phyloP scores from a whole-genome alignment of 2,113 vertebrate genomes.

The Corythornis cristatus region DNA sequence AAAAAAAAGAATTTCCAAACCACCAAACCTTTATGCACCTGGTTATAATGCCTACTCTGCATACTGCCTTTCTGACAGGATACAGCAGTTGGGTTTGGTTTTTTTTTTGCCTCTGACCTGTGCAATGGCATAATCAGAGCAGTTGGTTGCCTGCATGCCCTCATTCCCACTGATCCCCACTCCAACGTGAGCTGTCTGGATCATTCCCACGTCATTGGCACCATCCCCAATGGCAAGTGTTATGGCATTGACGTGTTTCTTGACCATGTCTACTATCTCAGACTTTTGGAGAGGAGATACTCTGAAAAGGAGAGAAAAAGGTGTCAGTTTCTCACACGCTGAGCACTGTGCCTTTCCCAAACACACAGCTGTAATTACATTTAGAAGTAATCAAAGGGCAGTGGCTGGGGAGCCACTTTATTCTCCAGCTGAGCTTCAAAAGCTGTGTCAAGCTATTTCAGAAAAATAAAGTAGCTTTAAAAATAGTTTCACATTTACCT shows the following conservation, averaged over 20 bases:
- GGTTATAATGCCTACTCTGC: background rate
- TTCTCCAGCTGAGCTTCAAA: constrained; percentile 46
- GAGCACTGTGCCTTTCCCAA: constrained; percentile 3
- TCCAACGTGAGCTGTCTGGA: constrained; percentile 96
- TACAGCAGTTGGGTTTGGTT: background rate
- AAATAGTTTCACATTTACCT: constrained; percentile 19
- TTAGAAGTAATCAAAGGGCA: constrained; percentile 61
- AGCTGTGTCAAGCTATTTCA: constrained; percentile 57
- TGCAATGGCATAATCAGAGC: constrained; percentile 96
- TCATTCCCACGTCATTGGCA: constrained; percentile 98
- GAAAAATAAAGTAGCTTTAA: constrained; percentile 48
- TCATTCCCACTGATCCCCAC: constrained; percentile 98
- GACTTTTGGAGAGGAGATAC: constrained; percentile 98
- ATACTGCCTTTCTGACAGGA: background rate
- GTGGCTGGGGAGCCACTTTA: constrained; percentile 56
- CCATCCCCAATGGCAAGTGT: constrained; percentile 97
- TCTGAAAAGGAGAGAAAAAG: constrained; percentile 76
- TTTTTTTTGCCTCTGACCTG: constrained; percentile 82
- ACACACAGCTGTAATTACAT: constrained; percentile 71
- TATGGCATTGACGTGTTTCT: constrained; percentile 97
- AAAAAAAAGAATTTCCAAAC: background rate
- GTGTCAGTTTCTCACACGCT: constrained; percentile 57
- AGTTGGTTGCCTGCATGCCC: constrained; percentile 98
- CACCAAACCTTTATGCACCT: background rate
- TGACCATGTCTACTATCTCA: constrained; percentile 98